phyloP scores from a whole-genome alignment of 2,797 vertebrate species.

The Sebastes miniatus region DNA sequence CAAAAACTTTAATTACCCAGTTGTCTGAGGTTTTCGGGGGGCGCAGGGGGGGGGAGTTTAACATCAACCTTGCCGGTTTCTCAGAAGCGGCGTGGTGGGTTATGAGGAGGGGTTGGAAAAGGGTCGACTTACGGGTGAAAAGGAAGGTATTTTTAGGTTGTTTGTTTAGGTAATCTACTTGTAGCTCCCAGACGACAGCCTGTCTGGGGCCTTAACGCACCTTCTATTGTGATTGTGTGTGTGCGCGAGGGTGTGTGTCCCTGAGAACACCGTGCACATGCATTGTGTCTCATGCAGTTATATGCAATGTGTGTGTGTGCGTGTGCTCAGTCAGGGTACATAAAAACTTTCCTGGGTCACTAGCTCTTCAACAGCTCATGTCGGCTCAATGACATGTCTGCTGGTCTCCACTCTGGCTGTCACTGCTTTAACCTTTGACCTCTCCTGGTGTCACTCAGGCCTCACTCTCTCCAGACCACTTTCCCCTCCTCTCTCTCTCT shows the following conservation, averaged over 20 bases:
- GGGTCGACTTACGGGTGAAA: constrained; percentile 47
- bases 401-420: constrained; percentile 55
- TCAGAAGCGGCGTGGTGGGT: constrained; percentile 18
- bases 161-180: constrained; percentile 79
- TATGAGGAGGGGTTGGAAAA: constrained; percentile 12
- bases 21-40: constrained; percentile 30
- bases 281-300: constrained; percentile 25
- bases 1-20: constrained; percentile 38
- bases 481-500: constrained; percentile 15
- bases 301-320: not conserved
- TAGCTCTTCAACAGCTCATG: constrained; percentile 65
- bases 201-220: constrained; percentile 80
- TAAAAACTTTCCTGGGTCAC: constrained; percentile 61
- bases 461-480: constrained; percentile 33
- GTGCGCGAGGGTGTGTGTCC: constrained; percentile 45
- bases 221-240: constrained; percentile 75
- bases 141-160: constrained; percentile 79
- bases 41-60: constrained; percentile 5
- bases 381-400: constrained; percentile 50
- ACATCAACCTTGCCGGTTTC: constrained; percentile 45
- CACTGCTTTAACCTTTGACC: constrained; percentile 66
- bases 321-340: constrained; percentile 24
- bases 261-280: constrained; percentile 3
- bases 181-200: constrained; percentile 76
- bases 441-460: constrained; percentile 50